Evolutionary conservation across 1,140 invertebrate genomes (phyloP), one percentile per base, ranked within the genome.

Genomic region (Berghia stephanieae): DNA sequence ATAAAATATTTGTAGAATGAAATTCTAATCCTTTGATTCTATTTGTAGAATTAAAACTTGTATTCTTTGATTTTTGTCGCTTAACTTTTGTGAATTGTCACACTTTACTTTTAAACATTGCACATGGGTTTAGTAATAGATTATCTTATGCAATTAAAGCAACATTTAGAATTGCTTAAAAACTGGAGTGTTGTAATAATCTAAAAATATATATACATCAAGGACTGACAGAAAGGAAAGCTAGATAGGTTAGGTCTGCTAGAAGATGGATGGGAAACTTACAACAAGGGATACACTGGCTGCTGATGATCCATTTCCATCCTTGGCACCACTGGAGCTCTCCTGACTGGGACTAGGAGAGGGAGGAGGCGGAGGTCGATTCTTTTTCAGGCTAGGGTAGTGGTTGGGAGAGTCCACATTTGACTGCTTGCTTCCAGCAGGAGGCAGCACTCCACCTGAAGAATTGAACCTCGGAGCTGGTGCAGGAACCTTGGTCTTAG

Each of bases 241-340:
- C 38, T 16, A n/a, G 63, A 40, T 67, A 67, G 36, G 21, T 38
- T 6, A 31, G 42, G 42, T 18, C 38, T 13, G 18, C 42, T 67
- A 21, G 38, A 16, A 70, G 21, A 40, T 70, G 68, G 8, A 44
- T 34, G 70, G 46, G 74, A 60, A 34, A 76, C 74, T 76, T 76
- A 76, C 74, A 42, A 76, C 74, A 43, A 76, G 34, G 74, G 74
- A 36, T 6, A 76, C 74, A 21, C 27, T 44, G 31, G 44, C 44
- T 38, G 43, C 46, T 24, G 68, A 31, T 34, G 40, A 43, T 13
- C 16, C 55, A 1, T 24, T 57, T 63, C 42, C 38, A 43, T 21
- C n/a, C 34, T 63, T 68, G 57, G 49, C 31, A 21, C 36, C 63
- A 31, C 13, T n/a, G 46, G 60, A 43, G 42, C 44, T 49, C 38